Percentiles rank a stretch among this genome's conserved stretches.
phyloP scores from a whole-genome alignment of 2,797 vertebrate species.

The Pogoniulus pusillus region DNA sequence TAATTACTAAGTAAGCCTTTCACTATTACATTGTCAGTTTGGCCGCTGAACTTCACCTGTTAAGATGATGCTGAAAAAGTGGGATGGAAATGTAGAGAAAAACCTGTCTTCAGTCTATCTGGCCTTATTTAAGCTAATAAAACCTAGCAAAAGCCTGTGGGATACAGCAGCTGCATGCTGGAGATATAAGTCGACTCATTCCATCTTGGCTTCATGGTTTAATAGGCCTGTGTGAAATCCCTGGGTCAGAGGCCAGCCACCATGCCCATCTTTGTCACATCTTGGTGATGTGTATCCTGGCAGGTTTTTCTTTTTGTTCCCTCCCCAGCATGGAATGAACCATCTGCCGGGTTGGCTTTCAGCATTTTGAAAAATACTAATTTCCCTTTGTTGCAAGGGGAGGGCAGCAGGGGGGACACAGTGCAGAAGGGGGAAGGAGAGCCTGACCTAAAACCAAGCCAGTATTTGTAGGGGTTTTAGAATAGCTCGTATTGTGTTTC shows the following conservation, averaged over 20 bases:
- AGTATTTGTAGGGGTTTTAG: conserved; percentile 72
- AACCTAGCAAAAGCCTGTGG: not conserved
- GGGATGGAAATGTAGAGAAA: not conserved
- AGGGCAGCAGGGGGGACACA: not conserved
- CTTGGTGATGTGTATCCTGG: conserved; percentile 74
- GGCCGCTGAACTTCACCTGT: not conserved
- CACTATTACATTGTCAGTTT: not conserved
- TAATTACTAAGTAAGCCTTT: not conserved
- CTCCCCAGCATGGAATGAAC: conserved; percentile 63
- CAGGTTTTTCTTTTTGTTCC: conserved; percentile 72
- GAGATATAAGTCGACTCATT: conserved; percentile 29
- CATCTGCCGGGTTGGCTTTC: conserved; percentile 81
- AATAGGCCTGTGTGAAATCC: conserved; percentile 74
- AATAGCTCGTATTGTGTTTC: conserved; percentile 78
- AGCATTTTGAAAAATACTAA: conserved; percentile 77
- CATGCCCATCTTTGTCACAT: conserved; percentile 76
- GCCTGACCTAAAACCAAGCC: conserved; percentile 74
- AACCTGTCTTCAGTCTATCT: not conserved
- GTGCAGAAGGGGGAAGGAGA: conserved; percentile 46
- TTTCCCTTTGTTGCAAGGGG: conserved; percentile 77
- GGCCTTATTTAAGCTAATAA: not conserved
- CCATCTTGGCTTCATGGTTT: conserved; percentile 70
- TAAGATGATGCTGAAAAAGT: not conserved
- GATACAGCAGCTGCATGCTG: conserved; percentile 68
- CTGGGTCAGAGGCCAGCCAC: conserved; percentile 74